These are phyloP conservation scores for Adelognathus sp. DNA, from an alignment of 2,888 invertebrate genomes.

Conservation along the genomic window DNA sequence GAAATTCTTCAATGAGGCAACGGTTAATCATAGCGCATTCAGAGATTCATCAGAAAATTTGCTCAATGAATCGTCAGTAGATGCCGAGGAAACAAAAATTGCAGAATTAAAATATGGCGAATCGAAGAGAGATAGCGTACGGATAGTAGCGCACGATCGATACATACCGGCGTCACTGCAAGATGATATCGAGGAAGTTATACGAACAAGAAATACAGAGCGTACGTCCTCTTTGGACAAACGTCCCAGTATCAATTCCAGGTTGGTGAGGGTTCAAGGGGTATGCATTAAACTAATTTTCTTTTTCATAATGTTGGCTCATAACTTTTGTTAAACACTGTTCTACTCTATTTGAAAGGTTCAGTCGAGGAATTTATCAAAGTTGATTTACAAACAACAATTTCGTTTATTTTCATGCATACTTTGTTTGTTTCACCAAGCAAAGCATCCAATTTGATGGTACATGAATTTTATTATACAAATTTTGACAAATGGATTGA, in stretches of 20 bases:
- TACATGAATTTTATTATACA: no score
- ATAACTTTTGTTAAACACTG: no score
- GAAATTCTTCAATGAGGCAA: slow-evolving; percentile 30
- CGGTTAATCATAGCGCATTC: slow-evolving; percentile 23
- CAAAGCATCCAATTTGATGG: no score
- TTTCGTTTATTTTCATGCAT: no score
- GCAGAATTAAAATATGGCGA: neutral
- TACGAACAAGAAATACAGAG: no score
- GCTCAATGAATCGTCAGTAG: neutral
- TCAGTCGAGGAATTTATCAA: no score
- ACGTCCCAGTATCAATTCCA: slow-evolving; percentile 51
- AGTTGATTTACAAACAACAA: no score
- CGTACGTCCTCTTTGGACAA: slow-evolving; percentile 48
- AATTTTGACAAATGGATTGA: no score
- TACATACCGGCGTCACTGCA: slow-evolving; percentile 69
- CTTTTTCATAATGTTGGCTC: no score
- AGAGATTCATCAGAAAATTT: slow-evolving; percentile 24
- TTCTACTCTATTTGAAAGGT: no score
- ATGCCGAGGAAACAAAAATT: neutral
- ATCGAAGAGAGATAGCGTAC: neutral
- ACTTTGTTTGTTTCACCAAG: no score
- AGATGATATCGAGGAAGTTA: slow-evolving; percentile 62
- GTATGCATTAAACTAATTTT: no score
- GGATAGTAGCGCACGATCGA: slow-evolving; percentile 61
- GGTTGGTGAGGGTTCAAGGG: slow-evolving; percentile 54